phyloP scores from a whole-genome alignment of 53 echinoderm and acorn worm species.

The Echinometra lucunter region DNA sequence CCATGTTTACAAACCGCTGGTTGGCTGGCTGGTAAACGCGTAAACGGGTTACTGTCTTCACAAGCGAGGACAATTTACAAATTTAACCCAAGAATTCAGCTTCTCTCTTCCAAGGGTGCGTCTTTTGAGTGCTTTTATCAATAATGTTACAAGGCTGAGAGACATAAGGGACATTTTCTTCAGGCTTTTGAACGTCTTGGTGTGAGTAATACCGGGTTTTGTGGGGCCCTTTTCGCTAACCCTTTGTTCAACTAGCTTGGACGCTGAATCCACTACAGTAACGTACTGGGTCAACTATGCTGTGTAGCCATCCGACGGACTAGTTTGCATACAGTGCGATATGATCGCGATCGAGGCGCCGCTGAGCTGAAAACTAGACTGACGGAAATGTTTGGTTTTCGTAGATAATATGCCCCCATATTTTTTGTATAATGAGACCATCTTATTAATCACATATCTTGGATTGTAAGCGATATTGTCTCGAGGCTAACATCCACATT shows the following conservation, averaged over 20 bases:
- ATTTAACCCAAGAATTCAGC: not conserved
- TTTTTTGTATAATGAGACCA: not conserved
- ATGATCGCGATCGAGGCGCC: no score
- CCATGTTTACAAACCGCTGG: constrained; percentile 78
- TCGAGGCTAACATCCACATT: not conserved
- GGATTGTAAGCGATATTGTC: not conserved
- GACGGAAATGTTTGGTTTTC: not conserved
- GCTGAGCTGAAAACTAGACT: not conserved
- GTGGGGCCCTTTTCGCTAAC: constrained; percentile 59
- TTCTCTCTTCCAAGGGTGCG: not conserved
- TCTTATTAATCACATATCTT: not conserved
- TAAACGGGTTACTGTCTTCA: constrained; percentile 83
- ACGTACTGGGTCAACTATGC: constrained; percentile 57
- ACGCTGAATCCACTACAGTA: constrained; percentile 20
- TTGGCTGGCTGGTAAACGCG: constrained; percentile 82
- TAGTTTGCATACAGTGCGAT: constrained; percentile 30
- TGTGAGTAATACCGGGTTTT: constrained; percentile 61
- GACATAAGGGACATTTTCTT: constrained; percentile 24
- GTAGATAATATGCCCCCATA: not conserved
- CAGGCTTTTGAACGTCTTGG: constrained; percentile 42
- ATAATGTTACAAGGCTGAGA: constrained; percentile 42
- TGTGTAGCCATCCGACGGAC: constrained; percentile 24
- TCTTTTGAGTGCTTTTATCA: not conserved
- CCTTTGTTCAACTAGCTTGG: constrained; percentile 69
- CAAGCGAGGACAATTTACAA: constrained; percentile 79